A percentile compares a stretch with the other conserved stretches of the same genome.
These are phyloP conservation scores for Xylota segnis DNA, from an alignment of 2,888 invertebrate species.

Conservation along the genomic window DNA sequence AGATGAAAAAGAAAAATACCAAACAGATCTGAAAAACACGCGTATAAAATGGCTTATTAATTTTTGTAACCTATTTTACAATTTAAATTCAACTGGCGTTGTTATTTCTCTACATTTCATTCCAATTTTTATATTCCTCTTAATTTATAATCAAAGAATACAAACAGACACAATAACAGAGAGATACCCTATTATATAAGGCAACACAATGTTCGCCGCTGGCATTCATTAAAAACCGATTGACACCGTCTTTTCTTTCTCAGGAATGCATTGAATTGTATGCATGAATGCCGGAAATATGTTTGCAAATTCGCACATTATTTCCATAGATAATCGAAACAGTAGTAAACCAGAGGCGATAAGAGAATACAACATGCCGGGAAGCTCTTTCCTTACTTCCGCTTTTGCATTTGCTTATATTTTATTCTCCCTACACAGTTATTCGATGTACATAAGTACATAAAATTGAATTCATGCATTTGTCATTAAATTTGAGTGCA, in stretches of 20 bases:
- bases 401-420: background rate
- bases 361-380: background rate
- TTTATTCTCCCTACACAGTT: slow-evolving; percentile 37
- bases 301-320: slow-evolving; percentile 11
- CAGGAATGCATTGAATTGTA: slow-evolving; percentile 22
- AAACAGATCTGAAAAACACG: background rate
- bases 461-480: background rate
- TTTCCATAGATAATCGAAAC: slow-evolving; percentile 18
- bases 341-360: slow-evolving; percentile 31
- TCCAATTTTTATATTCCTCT: background rate
- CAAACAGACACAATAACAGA: slow-evolving; percentile 1
- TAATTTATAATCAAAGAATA: slow-evolving; percentile 20
- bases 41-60: slow-evolving; percentile 1
- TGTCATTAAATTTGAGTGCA: slow-evolving; percentile 49
- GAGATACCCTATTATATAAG: slow-evolving; percentile 31
- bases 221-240: slow-evolving; percentile 13
- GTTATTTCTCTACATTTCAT: background rate
- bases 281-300: slow-evolving; percentile 40
- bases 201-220: background rate
- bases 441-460: slow-evolving; percentile 11
- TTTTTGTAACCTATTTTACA: slow-evolving; percentile 25
- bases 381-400: background rate
- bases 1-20: background rate
- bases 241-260: slow-evolving; percentile 12
- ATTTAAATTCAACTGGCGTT: slow-evolving; percentile 33